Evolutionary conservation across 2,888 invertebrate genomes (phyloP), one percentile per base, ranked within the genome.

Genomic region (Acleris holmiana): DNA sequence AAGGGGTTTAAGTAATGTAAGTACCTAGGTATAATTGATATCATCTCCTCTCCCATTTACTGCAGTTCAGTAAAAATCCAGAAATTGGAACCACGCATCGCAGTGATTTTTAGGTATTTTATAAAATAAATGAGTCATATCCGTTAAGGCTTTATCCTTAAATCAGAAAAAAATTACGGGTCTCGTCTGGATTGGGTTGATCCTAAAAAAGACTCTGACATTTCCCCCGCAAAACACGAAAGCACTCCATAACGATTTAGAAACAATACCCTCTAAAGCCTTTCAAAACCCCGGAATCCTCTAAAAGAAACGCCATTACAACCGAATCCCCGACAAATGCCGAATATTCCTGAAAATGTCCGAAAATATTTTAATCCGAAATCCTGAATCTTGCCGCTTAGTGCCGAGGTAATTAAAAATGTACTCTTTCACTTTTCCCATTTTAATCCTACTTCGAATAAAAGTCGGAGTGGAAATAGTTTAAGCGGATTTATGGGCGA

Each of bases 251-350:
- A 73, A 74, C 70, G 75, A 74, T 78, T 76, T 76, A 73, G 78
- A 83, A 73, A 73, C 71, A 73, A 73, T 73, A 68, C 68, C 79
- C 77, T 73, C 75, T 78, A 80, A 83, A 82, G 75, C 82, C 69
- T 68, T 64, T 47, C 21, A n/a, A 48, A 58, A 54, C 58, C 72
- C 76, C 71, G 67, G 80, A 82, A 79, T 78, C 81, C 78, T 72
- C 49, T 57, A 71, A 74, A 75, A 79, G 76, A 80, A 80, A 78
- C 74, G 76, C 71, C 69, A 79, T 78, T 80, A 80, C 78, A 79
- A 76, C 75, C 74, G 71, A 35, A 10, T 35, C 74, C 69, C 69
- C 70, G 69, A 68, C 67, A 67, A 68, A 68, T 47, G 25, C 23
- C 61, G 40, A 57, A 40, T 41, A 47, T 55, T 51, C 41, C 61